A percentile compares a stretch with the other conserved stretches of the same genome.
These are phyloP conservation scores for Propithecus deckenii DNA, from an alignment of 2,797 vertebrate genomes.

Conservation along the genomic window DNA sequence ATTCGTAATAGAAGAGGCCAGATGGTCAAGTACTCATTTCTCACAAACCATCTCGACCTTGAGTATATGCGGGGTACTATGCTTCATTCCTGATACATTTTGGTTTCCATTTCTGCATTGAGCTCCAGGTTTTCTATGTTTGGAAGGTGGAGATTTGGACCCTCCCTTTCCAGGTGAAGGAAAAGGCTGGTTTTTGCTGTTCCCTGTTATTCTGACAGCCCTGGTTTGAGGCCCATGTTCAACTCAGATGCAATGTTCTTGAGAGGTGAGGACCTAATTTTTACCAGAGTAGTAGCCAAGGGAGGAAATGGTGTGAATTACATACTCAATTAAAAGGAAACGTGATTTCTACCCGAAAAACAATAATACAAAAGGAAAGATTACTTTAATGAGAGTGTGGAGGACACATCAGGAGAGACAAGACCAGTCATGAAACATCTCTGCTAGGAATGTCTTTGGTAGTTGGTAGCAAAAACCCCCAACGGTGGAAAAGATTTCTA, in stretches of 20 bases:
- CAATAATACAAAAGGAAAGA: conserved; percentile 1
- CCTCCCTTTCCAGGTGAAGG: neutral
- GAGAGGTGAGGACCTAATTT: neutral
- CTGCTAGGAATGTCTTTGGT: neutral
- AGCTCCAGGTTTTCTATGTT: neutral
- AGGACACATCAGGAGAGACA: neutral
- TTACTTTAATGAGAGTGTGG: conserved; percentile 40
- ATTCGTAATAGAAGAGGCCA: neutral
- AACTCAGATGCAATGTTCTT: neutral
- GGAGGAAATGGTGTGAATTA: neutral
- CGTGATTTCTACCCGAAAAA: neutral
- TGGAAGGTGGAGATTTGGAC: neutral
- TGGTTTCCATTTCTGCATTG: neutral
- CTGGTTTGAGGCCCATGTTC: neutral
- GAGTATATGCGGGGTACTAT: neutral
- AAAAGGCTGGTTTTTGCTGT: neutral
- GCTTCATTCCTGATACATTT: neutral
- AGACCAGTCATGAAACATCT: neutral
- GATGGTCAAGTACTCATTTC: neutral
- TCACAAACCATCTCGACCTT: neutral
- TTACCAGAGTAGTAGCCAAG: neutral
- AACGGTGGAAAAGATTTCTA: neutral
- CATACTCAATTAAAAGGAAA: neutral
- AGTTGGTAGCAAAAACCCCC: neutral
- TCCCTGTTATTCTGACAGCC: neutral